Conservation (phyloP, 2,113 vertebrate genomes). For the Melanerpes formicivorus region DNA sequence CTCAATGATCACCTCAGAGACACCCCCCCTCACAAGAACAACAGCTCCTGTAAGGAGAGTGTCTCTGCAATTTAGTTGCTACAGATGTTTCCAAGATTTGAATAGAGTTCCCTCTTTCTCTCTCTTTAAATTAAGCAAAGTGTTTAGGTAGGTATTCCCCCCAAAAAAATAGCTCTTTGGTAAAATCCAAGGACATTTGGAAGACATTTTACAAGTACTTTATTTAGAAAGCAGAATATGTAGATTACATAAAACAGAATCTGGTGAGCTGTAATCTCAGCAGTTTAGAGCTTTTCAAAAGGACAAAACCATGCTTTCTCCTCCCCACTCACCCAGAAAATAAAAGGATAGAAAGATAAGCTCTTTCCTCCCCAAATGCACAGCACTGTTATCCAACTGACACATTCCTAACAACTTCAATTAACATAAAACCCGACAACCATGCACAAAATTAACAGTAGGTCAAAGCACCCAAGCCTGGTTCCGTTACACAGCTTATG, state of each 20-base stretch:
- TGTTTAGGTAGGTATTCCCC: background rate
- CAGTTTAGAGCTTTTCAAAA: constrained; percentile 26
- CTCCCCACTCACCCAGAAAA: background rate
- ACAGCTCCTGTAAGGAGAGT: background rate
- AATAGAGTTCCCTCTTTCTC: background rate
- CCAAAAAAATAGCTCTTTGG: background rate
- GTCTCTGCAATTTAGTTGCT: background rate
- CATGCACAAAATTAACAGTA: background rate
- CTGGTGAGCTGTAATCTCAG: constrained; percentile 18
- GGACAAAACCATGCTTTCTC: constrained; percentile 3
- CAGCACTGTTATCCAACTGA: constrained; percentile 8
- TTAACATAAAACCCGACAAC: background rate
- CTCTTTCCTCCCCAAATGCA: background rate
- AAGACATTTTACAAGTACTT: constrained; percentile 14
- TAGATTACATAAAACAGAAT: constrained; percentile 43
- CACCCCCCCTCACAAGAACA: background rate
- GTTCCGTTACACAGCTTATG: background rate
- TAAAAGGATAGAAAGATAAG: background rate
- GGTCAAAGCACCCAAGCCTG: background rate
- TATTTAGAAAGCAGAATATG: constrained; percentile 11
- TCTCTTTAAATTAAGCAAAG: background rate
- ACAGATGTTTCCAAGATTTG: background rate
- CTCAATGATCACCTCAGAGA: background rate
- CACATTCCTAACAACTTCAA: background rate
- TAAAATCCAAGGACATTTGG: background rate